Evolutionary conservation across 2,888 invertebrate species (phyloP).

Genomic region (Galerucella pusilla): DNA sequence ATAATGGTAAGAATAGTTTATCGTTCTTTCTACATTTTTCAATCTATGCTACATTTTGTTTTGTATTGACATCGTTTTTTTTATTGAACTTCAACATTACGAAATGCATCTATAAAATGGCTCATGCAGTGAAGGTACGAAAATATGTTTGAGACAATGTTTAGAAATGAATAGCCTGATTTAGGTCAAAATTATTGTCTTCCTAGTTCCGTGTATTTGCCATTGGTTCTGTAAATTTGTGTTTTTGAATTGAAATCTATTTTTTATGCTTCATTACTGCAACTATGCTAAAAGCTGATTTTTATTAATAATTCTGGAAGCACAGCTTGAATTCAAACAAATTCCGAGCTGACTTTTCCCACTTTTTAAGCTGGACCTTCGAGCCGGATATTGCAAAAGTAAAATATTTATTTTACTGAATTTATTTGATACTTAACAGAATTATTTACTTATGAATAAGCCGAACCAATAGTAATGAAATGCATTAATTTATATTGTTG

Average conservation of each 20-base stretch:
- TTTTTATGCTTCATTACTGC: neutral
- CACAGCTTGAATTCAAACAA: no score
- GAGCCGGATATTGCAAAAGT: no score
- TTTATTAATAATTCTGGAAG: no score
- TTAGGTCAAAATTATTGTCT: slow-evolving; percentile 6
- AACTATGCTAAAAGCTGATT: no score
- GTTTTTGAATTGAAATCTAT: neutral
- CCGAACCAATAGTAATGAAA: neutral
- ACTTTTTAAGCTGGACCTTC: no score
- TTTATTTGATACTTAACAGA: no score
- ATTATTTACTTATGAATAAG: no score
- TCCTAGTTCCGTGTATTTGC: neutral
- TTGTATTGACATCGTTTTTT: slow-evolving; percentile 55
- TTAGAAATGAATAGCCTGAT: neutral
- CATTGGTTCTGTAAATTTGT: neutral
- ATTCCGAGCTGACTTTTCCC: no score
- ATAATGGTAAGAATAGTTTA: slow-evolving; percentile 21
- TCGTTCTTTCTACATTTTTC: slow-evolving; percentile 40
- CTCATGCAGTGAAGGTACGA: slow-evolving; percentile 30
- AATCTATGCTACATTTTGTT: slow-evolving; percentile 47
- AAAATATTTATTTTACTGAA: no score
- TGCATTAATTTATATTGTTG: neutral
- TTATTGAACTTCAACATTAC: slow-evolving; percentile 42
- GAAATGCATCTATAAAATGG: slow-evolving; percentile 37
- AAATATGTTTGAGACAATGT: slow-evolving; percentile 27